A percentile compares a stretch with the other conserved stretches of the same genome.
phyloP scores from a whole-genome alignment of 2,888 invertebrate species.

The Tanypteryx hageni region DNA sequence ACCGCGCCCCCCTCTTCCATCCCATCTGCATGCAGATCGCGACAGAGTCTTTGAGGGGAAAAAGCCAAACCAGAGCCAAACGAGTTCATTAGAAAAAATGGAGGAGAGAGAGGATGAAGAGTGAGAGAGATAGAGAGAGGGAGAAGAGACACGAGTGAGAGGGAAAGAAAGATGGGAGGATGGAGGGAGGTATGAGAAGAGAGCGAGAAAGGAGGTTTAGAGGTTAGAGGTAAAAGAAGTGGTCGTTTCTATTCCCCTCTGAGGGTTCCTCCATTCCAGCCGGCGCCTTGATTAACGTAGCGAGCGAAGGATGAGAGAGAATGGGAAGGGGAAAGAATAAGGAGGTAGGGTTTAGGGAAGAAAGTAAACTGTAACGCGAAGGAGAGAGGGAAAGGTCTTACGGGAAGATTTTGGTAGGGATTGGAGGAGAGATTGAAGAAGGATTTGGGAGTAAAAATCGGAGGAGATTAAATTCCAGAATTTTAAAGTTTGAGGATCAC shows the following conservation, averaged over 20 bases:
- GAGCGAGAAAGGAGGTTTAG: background rate
- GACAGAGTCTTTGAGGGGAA: slow-evolving; percentile 49
- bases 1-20: background rate
- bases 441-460: background rate
- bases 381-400: background rate
- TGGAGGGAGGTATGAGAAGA: background rate
- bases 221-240: slow-evolving; percentile 40
- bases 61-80: slow-evolving; percentile 60
- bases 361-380: background rate
- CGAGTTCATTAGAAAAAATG: slow-evolving; percentile 61
- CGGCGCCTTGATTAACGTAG: slow-evolving; percentile 5
- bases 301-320: background rate
- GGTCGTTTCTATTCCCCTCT: slow-evolving; percentile 42
- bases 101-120: slow-evolving; percentile 17
- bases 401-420: background rate
- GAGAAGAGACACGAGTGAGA: background rate
- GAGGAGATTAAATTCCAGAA: too few species aligned
- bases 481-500: too few species aligned
- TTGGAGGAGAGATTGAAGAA: background rate
- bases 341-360: background rate
- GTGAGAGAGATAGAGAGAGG: background rate
- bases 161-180: background rate
- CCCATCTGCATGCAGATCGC: slow-evolving; percentile 64
- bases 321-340: background rate
- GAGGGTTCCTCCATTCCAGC: slow-evolving; percentile 28